These are phyloP conservation scores for Mylabris sibirica DNA, from an alignment of 2,888 invertebrate genomes.

Conservation along the genomic window DNA sequence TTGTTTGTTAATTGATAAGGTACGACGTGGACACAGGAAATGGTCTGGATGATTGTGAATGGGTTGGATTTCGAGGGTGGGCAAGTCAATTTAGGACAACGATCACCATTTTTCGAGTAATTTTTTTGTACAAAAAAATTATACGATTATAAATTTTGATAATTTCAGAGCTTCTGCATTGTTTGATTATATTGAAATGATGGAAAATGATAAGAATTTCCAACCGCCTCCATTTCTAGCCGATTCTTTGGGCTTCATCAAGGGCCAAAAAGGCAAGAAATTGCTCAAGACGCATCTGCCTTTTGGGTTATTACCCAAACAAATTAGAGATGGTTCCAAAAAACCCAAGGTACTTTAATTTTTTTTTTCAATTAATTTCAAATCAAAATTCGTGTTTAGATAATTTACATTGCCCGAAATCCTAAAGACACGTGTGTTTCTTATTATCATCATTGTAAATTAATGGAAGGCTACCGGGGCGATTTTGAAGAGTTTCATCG, in stretches of 20 bases:
- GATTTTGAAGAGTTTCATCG: slow-evolving; percentile 68
- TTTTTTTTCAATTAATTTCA: not conserved
- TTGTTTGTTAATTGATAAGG: slow-evolving; percentile 59
- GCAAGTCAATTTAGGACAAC: slow-evolving; percentile 62
- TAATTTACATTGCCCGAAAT: slow-evolving; percentile 76
- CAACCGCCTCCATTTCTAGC: slow-evolving; percentile 44
- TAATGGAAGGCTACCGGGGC: slow-evolving; percentile 66
- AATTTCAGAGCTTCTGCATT: slow-evolving; percentile 56
- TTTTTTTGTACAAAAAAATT: slow-evolving; percentile 17
- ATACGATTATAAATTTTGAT: not conserved
- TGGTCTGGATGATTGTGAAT: slow-evolving; percentile 74
- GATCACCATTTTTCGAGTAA: slow-evolving; percentile 79
- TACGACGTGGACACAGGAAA: slow-evolving; percentile 81
- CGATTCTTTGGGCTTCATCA: slow-evolving; percentile 49
- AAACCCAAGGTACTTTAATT: slow-evolving; percentile 53
- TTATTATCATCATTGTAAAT: slow-evolving; percentile 71
- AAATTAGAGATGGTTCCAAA: slow-evolving; percentile 57
- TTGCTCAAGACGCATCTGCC: slow-evolving; percentile 72
- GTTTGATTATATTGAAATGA: slow-evolving; percentile 58
- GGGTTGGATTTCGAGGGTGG: slow-evolving; percentile 69
- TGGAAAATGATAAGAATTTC: slow-evolving; percentile 51
- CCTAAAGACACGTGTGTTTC: slow-evolving; percentile 77
- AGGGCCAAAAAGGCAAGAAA: slow-evolving; percentile 38
- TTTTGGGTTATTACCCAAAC: slow-evolving; percentile 66
- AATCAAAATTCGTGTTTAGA: slow-evolving; percentile 57